Percentiles rank a stretch among this genome's conserved stretches.
Conservation (phyloP, 2,113 vertebrate genomes). For the Aspiorhynchus laticeps region DNA sequence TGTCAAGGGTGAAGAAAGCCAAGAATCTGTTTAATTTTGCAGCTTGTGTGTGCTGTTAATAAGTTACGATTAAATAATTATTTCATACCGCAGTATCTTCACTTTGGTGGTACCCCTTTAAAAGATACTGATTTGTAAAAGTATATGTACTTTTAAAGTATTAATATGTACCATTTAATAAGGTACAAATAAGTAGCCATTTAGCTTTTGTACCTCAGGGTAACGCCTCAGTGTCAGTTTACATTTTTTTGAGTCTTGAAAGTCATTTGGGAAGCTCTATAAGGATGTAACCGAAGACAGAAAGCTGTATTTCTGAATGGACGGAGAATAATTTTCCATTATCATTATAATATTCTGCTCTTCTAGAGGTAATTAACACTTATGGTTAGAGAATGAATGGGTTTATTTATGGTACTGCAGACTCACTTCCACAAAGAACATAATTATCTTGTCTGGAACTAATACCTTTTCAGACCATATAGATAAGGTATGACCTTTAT, state of each 20-base stretch:
- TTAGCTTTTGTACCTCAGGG: not conserved
- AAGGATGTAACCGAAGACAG: not conserved
- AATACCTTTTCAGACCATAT: not conserved
- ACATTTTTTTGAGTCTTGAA: not conserved
- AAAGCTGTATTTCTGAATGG: not conserved
- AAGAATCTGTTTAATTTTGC: not conserved
- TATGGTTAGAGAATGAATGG: not conserved
- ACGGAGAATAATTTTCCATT: not conserved
- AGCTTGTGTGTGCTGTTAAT: not conserved
- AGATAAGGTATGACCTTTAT: not conserved
- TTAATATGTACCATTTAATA: no score
- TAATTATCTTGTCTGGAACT: not conserved
- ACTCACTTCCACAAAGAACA: not conserved
- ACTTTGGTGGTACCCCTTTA: no score
- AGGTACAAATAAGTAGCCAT: no score
- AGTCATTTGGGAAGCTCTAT: not conserved
- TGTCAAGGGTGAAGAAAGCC: not conserved
- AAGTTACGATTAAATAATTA: not conserved
- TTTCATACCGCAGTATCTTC: no score
- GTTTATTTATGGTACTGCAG: not conserved
- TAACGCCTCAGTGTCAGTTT: no score
- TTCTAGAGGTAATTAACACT: not conserved
- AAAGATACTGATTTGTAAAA: no score
- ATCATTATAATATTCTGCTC: not conserved
- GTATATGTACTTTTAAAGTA: no score